Evolutionary conservation across 2,113 vertebrate species (phyloP).

Genomic region (Podiceps cristatus): DNA sequence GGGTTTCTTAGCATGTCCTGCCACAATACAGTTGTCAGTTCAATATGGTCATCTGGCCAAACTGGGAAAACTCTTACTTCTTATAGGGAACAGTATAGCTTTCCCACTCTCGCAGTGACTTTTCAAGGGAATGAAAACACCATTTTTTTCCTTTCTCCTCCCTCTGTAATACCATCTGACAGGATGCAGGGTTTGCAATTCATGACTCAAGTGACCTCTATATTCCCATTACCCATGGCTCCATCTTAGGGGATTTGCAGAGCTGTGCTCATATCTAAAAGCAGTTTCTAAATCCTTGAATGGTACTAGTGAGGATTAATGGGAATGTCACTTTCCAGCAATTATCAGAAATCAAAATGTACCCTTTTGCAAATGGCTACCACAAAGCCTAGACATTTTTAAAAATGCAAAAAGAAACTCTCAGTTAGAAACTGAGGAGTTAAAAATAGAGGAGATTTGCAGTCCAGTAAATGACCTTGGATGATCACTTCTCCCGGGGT

Average conservation of each 20-base stretch:
- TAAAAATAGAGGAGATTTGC: not conserved
- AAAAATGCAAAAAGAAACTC: not conserved
- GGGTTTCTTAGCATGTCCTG: not conserved
- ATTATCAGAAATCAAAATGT: not conserved
- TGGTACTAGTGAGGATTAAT: not conserved
- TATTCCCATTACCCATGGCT: constrained; percentile 23
- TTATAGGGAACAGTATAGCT: not conserved
- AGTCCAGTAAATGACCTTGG: not conserved
- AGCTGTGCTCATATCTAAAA: not conserved
- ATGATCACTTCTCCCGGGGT: fast-evolving
- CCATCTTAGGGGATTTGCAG: constrained; percentile 1
- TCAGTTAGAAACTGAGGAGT: not conserved
- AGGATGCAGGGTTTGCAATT: constrained; percentile 16
- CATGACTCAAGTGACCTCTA: constrained; percentile 20
- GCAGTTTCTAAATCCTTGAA: constrained; percentile 8
- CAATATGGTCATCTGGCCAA: not conserved
- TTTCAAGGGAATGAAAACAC: not conserved
- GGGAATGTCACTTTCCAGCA: not conserved
- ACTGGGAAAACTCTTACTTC: not conserved
- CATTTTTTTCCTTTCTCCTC: not conserved
- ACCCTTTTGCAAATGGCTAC: not conserved
- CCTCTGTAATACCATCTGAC: not conserved
- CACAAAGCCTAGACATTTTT: not conserved
- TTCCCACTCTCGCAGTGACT: not conserved
- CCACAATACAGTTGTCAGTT: not conserved